phyloP scores from a whole-genome alignment of 2,888 invertebrate genomes.

The Eupithecia abbreviata region DNA sequence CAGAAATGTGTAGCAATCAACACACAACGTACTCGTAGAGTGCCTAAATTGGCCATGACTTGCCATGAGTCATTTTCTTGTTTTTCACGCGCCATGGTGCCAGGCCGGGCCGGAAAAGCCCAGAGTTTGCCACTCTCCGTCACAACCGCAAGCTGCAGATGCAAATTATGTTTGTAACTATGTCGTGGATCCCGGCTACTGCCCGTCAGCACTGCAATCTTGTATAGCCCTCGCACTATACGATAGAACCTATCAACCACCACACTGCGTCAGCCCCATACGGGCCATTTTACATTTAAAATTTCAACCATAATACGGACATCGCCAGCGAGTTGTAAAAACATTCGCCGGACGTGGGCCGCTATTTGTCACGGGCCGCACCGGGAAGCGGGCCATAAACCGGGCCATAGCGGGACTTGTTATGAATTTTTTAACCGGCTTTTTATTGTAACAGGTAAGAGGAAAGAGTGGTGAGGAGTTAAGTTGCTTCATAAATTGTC shows the following conservation, averaged over 20 bases:
- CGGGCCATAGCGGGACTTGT: slow-evolving; percentile 52
- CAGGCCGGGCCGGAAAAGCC: not conserved
- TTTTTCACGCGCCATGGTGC: not conserved
- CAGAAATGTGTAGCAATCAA: not conserved
- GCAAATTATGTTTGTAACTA: not conserved
- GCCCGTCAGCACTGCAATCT: not conserved
- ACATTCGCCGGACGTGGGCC: slow-evolving; percentile 54
- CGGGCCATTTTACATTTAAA: slow-evolving; percentile 22
- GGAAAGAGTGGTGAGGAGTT: slow-evolving; percentile 28
- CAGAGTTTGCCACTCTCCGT: not conserved
- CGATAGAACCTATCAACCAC: not conserved
- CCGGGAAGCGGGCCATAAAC: slow-evolving; percentile 55
- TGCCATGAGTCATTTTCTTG: not conserved
- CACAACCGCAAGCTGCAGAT: not conserved
- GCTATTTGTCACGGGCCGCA: slow-evolving; percentile 54
- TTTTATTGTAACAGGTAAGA: slow-evolving; percentile 45
- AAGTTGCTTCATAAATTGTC: slow-evolving; percentile 26
- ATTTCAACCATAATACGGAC: slow-evolving; percentile 38
- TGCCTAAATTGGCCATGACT: not conserved
- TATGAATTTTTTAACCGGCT: slow-evolving; percentile 46
- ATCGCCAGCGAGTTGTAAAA: slow-evolving; percentile 60
- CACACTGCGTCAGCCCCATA: not conserved
- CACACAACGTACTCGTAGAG: not conserved
- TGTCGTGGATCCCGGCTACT: not conserved
- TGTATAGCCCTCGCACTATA: not conserved